Evolutionary conservation across 53 echinoderm and acorn worm genomes (phyloP).

Genomic region (Mesocentrotus franciscanus): DNA sequence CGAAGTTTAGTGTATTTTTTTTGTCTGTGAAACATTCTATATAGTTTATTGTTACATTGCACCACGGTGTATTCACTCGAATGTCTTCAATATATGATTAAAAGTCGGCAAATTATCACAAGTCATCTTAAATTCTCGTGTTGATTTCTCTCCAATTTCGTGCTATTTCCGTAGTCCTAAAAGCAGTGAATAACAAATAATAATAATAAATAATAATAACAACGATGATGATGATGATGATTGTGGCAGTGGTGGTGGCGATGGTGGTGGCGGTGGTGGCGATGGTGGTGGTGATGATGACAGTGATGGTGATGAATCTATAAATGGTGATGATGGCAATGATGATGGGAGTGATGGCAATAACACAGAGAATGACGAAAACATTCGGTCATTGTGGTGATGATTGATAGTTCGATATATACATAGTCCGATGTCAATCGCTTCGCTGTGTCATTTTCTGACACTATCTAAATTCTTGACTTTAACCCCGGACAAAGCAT

Average conservation of each 20-base stretch:
- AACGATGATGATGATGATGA: no score
- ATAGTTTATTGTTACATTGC: background rate
- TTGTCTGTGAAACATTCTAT: background rate
- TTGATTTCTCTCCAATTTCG: background rate
- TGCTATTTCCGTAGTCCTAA: no score
- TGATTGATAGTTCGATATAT: no score
- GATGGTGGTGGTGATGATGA: conserved; percentile 18
- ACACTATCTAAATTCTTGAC: no score
- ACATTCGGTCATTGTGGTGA: background rate
- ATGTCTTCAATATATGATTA: background rate
- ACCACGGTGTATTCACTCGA: background rate
- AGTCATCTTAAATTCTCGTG: background rate
- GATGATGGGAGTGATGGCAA: background rate
- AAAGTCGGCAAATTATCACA: background rate
- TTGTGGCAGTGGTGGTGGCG: no score
- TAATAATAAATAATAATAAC: no score
- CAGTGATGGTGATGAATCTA: background rate
- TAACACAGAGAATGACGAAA: background rate
- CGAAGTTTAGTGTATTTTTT: no score
- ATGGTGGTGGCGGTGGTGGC: background rate
- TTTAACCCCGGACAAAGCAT: no score
- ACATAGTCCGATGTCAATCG: no score
- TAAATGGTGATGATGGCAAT: background rate
- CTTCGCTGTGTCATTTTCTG: no score
- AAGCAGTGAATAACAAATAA: no score